These are phyloP conservation scores for Eulithis testata DNA, from an alignment of 2,888 invertebrate genomes.

Conservation along the genomic window DNA sequence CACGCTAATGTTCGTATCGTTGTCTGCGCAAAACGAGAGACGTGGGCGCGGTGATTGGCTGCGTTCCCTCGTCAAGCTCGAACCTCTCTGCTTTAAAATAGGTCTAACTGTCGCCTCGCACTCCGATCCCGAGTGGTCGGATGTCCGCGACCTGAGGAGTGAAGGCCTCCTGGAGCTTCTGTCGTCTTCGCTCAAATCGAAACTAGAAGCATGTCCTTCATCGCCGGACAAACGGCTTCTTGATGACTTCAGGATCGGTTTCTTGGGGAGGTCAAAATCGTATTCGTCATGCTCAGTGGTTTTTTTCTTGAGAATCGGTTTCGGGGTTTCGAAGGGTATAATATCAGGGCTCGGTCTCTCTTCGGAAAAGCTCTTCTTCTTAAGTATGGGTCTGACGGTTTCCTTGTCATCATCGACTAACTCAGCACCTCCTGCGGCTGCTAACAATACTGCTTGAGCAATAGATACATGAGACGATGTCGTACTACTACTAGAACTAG, in stretches of 20 bases:
- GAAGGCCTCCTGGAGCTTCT: constrained; percentile 84
- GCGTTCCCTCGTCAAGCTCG: constrained; percentile 84
- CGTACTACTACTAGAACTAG: constrained; percentile 87
- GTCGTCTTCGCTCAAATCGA: constrained; percentile 83
- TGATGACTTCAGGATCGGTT: constrained; percentile 91
- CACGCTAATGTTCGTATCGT: constrained; percentile 74
- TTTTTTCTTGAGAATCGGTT: constrained; percentile 95
- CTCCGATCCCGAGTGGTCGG: constrained; percentile 83
- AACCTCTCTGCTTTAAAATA: constrained; percentile 87
- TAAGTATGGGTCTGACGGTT: constrained; percentile 90
- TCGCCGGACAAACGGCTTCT: constrained; percentile 86
- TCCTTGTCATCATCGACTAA: constrained; percentile 84
- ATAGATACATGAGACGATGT: constrained; percentile 88
- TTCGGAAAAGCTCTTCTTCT: constrained; percentile 91
- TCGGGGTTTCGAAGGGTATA: constrained; percentile 80
- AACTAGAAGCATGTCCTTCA: constrained; percentile 83
- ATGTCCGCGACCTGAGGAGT: constrained; percentile 81
- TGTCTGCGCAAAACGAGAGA: constrained; percentile 86
- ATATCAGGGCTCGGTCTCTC: constrained; percentile 85
- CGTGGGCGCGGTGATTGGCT: constrained; percentile 87
- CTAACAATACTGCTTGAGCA: constrained; percentile 87
- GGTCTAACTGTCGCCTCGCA: constrained; percentile 85
- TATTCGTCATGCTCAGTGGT: constrained; percentile 90
- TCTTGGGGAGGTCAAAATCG: constrained; percentile 89
- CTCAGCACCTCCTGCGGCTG: constrained; percentile 86